Evolutionary conservation across 2,797 vertebrate genomes (phyloP).

Genomic region (Emys orbicularis): DNA sequence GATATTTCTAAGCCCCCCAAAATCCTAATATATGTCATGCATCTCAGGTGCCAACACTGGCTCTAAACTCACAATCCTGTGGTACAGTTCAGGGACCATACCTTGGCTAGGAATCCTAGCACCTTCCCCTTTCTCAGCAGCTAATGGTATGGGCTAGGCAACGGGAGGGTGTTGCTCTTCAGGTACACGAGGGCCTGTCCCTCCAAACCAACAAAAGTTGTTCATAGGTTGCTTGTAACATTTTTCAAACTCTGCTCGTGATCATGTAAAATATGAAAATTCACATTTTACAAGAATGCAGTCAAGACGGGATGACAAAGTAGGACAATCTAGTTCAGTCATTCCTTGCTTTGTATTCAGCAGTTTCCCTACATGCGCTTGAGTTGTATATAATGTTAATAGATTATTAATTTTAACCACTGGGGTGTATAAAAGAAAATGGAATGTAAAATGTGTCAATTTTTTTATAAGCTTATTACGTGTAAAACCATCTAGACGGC

Average conservation of each 20-base stretch:
- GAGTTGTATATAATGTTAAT: not conserved
- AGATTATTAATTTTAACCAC: not conserved
- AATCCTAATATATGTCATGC: fast-evolving
- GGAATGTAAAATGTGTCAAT: not conserved
- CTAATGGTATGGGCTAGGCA: not conserved
- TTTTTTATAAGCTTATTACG: not conserved
- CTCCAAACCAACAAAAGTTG: not conserved
- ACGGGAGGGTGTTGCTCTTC: not conserved
- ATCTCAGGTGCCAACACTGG: not conserved
- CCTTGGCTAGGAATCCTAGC: not conserved
- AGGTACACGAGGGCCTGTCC: not conserved
- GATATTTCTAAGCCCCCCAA: not conserved
- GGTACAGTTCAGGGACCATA: not conserved
- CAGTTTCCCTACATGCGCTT: not conserved
- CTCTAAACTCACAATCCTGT: not conserved
- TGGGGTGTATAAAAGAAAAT: not conserved
- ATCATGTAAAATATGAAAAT: not conserved
- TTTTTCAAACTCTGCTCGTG: not conserved
- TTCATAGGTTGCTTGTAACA: not conserved
- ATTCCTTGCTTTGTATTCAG: not conserved
- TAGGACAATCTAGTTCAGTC: not conserved
- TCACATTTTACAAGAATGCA: not conserved
- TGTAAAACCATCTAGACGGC: not conserved
- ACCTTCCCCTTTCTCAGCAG: not conserved
- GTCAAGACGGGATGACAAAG: not conserved